These are phyloP conservation scores for Lepidurus apus DNA, from an alignment of 1,140 invertebrate genomes.

Conservation along the genomic window DNA sequence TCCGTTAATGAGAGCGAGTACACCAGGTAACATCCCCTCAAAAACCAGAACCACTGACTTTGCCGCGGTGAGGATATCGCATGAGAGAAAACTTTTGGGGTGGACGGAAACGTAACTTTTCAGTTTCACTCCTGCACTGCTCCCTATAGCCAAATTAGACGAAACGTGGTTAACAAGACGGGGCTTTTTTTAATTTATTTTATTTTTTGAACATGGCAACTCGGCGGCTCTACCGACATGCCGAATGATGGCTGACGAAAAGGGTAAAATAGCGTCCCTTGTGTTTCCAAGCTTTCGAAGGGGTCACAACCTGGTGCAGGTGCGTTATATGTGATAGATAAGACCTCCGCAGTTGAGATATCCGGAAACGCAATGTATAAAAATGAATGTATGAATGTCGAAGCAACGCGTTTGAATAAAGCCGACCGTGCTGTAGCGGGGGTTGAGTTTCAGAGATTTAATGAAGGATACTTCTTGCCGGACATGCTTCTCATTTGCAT, in stretches of 20 bases:
- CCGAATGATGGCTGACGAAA: background rate
- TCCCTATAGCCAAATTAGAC: too few relatives aligned
- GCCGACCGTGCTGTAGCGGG: background rate
- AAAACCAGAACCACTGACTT: background rate
- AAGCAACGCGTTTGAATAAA: background rate
- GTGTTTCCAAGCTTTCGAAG: background rate
- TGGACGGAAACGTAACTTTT: too few relatives aligned
- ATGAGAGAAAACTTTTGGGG: background rate
- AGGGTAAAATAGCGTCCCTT: background rate
- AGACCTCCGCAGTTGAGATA: slow-evolving; percentile 3
- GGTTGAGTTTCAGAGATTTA: background rate
- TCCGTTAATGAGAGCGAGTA: slow-evolving; percentile 8
- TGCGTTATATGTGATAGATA: background rate
- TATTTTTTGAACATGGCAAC: too few relatives aligned
- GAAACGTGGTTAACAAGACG: too few relatives aligned
- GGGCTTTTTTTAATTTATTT: too few relatives aligned
- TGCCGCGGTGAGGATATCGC: background rate
- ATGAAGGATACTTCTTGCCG: background rate
- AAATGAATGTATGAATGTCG: background rate
- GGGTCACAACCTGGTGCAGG: background rate
- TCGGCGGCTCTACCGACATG: too few relatives aligned
- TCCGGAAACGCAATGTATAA: slow-evolving; percentile 2
- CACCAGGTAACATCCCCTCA: background rate
- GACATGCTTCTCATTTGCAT: slow-evolving; percentile 17
- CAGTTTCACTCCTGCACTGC: too few relatives aligned